Conservation (phyloP, 1,140 invertebrate species). For the Trinorchestia longiramus region DNA sequence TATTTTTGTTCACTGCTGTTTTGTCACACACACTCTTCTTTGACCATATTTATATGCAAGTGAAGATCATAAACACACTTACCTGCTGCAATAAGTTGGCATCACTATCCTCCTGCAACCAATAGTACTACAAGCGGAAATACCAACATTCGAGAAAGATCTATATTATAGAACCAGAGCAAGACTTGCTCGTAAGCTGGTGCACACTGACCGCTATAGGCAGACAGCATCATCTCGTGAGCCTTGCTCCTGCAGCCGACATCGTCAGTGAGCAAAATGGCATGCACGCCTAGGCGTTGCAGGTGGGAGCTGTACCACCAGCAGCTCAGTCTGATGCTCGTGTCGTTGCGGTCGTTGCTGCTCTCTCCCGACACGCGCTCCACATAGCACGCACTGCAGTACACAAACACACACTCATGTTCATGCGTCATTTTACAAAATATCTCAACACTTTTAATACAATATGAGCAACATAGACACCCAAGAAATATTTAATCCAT, state of each 20-base stretch:
- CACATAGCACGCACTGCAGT: slow-evolving; percentile 85
- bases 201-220: slow-evolving; percentile 76
- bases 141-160: neutral
- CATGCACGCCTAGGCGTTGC: slow-evolving; percentile 73
- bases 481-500: neutral
- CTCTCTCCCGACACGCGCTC: slow-evolving; percentile 85
- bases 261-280: slow-evolving; percentile 91
- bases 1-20: too few relatives aligned
- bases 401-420: neutral
- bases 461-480: neutral
- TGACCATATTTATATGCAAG: too few relatives aligned
- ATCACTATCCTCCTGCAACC: neutral
- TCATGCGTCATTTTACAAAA: neutral
- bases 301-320: slow-evolving; percentile 84
- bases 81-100: too few relatives aligned
- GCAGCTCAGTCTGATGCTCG: slow-evolving; percentile 85
- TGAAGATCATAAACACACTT: neutral
- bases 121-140: neutral
- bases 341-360: slow-evolving; percentile 91
- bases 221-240: slow-evolving; percentile 74
- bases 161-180: neutral
- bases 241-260: slow-evolving; percentile 82
- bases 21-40: too few relatives aligned
- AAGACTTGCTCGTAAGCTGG: neutral
- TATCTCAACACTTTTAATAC: neutral